Evolutionary conservation across 2,113 vertebrate species (phyloP).

Genomic region (Chionodraco myersi): DNA sequence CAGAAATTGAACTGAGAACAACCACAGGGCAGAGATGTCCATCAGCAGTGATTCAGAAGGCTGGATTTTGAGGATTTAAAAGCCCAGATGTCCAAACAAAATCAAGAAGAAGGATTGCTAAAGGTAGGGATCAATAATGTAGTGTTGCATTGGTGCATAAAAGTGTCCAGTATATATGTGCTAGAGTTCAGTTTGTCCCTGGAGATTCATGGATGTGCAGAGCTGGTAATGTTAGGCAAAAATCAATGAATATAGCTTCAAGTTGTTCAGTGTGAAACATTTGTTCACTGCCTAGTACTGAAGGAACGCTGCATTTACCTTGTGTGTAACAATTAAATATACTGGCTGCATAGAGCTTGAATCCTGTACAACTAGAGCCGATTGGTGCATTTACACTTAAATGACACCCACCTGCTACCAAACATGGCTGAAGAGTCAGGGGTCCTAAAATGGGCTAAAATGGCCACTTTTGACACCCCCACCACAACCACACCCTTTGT

Average conservation of each 20-base stretch:
- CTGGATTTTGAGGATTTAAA: slow-evolving; percentile 14
- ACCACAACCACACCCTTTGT: background rate
- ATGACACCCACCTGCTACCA: background rate
- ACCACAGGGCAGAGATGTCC: background rate
- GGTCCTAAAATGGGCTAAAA: too few relatives aligned
- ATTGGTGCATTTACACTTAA: background rate
- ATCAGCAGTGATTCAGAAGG: slow-evolving; percentile 1
- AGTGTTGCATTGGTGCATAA: background rate
- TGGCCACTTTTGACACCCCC: background rate
- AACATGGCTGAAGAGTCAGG: too few relatives aligned
- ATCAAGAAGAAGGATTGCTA: background rate
- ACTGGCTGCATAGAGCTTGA: background rate
- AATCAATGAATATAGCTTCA: slow-evolving; percentile 12
- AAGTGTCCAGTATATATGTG: background rate
- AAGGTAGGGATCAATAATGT: background rate
- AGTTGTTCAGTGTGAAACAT: background rate
- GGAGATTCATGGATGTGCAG: background rate
- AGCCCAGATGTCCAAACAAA: background rate
- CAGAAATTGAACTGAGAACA: slow-evolving; percentile 4
- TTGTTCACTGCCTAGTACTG: background rate
- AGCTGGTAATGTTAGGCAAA: background rate
- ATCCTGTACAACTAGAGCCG: background rate
- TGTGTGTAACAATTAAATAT: background rate
- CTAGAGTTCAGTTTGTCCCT: slow-evolving; percentile 4
- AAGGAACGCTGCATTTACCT: background rate